phyloP scores from a whole-genome alignment of 2,888 invertebrate species.

The Hydraecia micacea region DNA sequence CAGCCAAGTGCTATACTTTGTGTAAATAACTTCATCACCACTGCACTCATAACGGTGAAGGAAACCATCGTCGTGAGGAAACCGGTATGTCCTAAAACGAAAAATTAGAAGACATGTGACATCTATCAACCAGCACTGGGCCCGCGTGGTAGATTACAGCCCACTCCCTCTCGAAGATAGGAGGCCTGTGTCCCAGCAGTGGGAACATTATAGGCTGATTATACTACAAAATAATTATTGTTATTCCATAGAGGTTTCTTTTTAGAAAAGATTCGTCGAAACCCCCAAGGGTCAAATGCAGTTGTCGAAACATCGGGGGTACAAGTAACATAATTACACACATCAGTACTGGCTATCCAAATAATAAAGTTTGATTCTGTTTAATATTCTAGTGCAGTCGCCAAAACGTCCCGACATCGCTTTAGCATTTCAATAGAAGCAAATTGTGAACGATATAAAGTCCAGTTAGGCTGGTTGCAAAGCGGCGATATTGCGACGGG shows the following conservation, averaged over 20 bases:
- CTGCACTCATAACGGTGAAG: too few species aligned
- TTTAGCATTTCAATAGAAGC: constrained; percentile 69
- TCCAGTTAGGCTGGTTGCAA: constrained; percentile 53
- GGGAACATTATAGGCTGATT: too few species aligned
- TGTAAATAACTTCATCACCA: too few species aligned
- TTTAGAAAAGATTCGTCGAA: background rate
- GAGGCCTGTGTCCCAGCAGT: too few species aligned
- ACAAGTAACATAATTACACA: constrained; percentile 8
- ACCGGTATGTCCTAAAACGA: too few species aligned
- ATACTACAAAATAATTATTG: background rate
- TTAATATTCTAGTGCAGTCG: constrained; percentile 55
- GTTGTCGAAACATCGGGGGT: background rate
- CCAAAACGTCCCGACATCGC: constrained; percentile 54
- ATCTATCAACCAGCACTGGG: too few species aligned
- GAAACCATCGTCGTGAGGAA: too few species aligned
- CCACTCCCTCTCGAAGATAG: too few species aligned
- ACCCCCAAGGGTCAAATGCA: background rate
- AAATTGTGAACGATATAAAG: constrained; percentile 64
- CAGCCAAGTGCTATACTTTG: too few species aligned
- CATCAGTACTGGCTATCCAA: constrained; percentile 12
- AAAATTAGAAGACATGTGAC: too few species aligned
- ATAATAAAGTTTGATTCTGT: constrained; percentile 36
- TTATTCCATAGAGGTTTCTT: background rate
- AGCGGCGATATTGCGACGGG: constrained; percentile 39
- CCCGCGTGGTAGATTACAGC: too few species aligned